Evolutionary conservation across 2,888 invertebrate genomes (phyloP), one percentile per base, ranked within the genome.

Genomic region (Hemistola chrysoprasaria): DNA sequence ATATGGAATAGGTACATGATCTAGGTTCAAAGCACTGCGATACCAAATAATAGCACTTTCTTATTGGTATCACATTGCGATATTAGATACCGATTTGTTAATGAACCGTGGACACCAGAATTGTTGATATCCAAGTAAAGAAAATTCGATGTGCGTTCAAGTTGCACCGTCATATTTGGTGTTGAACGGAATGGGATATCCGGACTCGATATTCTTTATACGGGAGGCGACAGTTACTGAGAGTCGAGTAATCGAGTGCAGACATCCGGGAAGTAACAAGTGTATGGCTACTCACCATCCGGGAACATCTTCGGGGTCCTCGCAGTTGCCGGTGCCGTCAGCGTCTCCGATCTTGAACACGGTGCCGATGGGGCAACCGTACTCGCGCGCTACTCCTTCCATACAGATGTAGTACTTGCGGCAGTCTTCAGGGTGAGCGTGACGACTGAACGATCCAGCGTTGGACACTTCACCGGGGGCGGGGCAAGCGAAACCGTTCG

Each of bases 331-430:
- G 62, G 95, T 94, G 68, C 96, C 97, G 62, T 97, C 97, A 68
- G 93, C 88, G 71, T 95, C 95, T 46, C 97, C 97, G 83, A 97
- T 97, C 85, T 97, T 96, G 94, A 97, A 98, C 35, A 97, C 97
- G 40, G 97, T 97, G 40, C 97, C 97, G 74, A 98, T 96, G 69
- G 97, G 97, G 90, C 97, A 98, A 54, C 97, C 97, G 83, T 97
- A 97, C 83, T 97, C 97, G 59, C 97, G 93, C 53, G 97, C 95
- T 43, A 93, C 94, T 58, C 95, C 95, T 81, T 97, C 97, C 53
- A 97, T 82, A 77, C 97, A 98, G 84, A 97, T 97, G 91, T 96
- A 98, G 90, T 97, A 98, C 80, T 97, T 97, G 70, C 97, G 94
- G 92, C 96, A 97, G 85, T 96, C 96, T 58, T 97, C 96, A 22